Percentiles rank a stretch among this genome's conserved stretches.
Evolutionary conservation across 2,797 vertebrate genomes (phyloP).

Genomic region (Manis javanica): DNA sequence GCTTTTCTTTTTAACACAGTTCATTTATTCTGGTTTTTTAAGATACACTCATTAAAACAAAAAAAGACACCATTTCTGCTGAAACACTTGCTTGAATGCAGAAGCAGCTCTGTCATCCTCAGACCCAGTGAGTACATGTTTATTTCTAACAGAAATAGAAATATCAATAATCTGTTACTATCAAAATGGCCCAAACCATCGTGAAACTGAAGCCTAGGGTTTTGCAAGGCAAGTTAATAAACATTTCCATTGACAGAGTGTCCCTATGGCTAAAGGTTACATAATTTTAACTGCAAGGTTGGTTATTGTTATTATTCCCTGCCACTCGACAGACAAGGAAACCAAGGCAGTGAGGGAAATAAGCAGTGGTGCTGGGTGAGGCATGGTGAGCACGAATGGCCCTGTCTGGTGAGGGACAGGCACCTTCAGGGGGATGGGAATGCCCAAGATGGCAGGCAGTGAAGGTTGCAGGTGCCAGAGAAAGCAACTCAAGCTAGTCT

Average conservation of each 20-base stretch:
- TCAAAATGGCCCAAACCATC: background rate
- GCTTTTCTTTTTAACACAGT: background rate
- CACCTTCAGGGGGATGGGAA: background rate
- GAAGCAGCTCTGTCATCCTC: background rate
- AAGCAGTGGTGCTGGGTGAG: background rate
- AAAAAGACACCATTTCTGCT: background rate
- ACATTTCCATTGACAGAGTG: background rate
- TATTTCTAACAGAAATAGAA: background rate
- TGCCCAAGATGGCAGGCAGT: background rate
- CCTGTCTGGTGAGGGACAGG: background rate
- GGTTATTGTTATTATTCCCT: background rate
- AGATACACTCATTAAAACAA: background rate
- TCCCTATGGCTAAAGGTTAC: background rate
- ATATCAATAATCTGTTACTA: background rate
- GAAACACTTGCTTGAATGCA: background rate
- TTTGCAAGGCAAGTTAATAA: background rate
- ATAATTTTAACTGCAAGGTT: background rate
- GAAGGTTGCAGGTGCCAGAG: background rate
- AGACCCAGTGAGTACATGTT: background rate
- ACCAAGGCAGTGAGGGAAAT: background rate
- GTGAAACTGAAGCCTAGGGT: background rate
- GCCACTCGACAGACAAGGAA: background rate
- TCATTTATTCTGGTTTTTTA: background rate
- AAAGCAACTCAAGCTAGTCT: background rate
- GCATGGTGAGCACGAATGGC: fast-evolving